Evolutionary conservation across 2,888 invertebrate species (phyloP), one percentile per base, ranked within the genome.

Genomic region (Phragmatobia fuliginosa): DNA sequence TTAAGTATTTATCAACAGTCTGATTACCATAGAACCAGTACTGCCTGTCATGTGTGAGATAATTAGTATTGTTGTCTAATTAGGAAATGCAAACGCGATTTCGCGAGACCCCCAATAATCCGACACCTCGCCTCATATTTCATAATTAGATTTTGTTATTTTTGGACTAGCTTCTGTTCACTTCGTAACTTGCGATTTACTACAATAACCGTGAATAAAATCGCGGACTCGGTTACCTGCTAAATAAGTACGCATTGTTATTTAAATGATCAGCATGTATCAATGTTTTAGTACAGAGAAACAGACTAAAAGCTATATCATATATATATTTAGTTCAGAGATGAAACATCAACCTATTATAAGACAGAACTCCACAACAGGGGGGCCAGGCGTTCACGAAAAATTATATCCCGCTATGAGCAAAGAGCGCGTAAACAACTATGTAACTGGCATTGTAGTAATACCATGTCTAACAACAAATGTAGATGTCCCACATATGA

Each of bases 321-420:
- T 45, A 45, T 21, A 45, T 45, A 45, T 21, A 21, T 18, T 61
- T 25, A n/a, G 25, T 28, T 38, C 11, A 28, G 10, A 41, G 5
- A 62, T 31, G 31, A 28, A 38, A 41, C 8, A 5, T 62, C 11
- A 41, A 41, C 31, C 4, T 1, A 31, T 41, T 4, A 41, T 5
- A 41, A 62, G 21, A 62, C 41, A 21, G 41, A 41, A 62, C 28
- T 18, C 5, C 18, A 18, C 41, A 62, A 21, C 41, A 62, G 41
- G 62, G 41, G 25, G 38, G 11, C 28, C 41, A 62, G 18, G 4
- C 21, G 10, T 11, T 31, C 4, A 62, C 62, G 16, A 41, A 38
- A 41, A 62, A 28, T 41, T 31, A 41, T 11, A 41, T 11, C 62
- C 62, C 62, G 62, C 62, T 31, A 38, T 62, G 38, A 62, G 38